A percentile compares a stretch with the other conserved stretches of the same genome.
Conservation (phyloP, 2,113 vertebrate species). For the Irena cyanogastra region DNA sequence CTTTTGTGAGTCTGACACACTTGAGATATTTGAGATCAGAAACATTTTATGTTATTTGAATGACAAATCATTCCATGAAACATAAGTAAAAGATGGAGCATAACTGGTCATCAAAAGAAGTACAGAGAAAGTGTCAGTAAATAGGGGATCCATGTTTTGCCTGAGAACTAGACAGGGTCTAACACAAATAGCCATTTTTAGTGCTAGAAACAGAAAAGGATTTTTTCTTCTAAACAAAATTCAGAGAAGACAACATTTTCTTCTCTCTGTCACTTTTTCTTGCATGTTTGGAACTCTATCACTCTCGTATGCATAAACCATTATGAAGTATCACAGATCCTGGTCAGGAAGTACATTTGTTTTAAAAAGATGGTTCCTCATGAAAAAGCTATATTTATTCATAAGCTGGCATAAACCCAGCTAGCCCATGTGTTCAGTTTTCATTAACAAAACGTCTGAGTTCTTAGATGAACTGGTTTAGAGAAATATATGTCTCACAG, state of each 20-base stretch:
- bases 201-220: neutral
- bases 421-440: conserved; percentile 36
- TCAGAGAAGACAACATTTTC: neutral
- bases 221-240: neutral
- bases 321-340: neutral
- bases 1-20: neutral
- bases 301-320: neutral
- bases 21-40: neutral
- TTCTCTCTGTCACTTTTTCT: neutral
- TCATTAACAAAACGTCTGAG: conserved; percentile 34
- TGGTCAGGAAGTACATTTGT: conserved; percentile 43
- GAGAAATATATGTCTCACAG: conserved; percentile 11
- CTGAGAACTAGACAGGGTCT: neutral
- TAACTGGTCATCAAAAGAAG: neutral
- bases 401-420: conserved; percentile 44
- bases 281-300: neutral
- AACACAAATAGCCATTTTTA: neutral
- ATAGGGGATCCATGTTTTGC: neutral
- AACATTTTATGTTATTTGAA: neutral
- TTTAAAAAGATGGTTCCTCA: conserved; percentile 33
- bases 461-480: conserved; percentile 26
- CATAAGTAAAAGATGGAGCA: neutral
- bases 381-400: conserved; percentile 48
- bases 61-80: neutral
- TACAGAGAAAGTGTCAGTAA: neutral